Base-by-base conservation (phyloP, 2,113 vertebrate species). In the Aythya baeri region DNA sequence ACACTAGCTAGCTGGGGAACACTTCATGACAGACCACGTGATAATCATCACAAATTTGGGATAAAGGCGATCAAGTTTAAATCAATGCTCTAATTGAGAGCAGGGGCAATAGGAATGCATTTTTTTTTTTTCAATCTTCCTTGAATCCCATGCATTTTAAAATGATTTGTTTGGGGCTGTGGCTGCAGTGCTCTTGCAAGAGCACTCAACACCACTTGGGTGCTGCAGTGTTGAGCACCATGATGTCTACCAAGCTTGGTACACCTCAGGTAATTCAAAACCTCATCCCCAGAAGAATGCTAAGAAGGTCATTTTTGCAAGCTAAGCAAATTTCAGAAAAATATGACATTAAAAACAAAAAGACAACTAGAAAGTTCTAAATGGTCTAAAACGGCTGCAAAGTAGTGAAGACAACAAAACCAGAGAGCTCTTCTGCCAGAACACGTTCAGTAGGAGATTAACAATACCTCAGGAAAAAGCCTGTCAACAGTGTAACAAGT, bases 381-480 rank as follows among this genome's bases (percentile, higher is more conserved):
- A 43, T 44, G 26, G 18, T 67, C 72, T 61, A 55, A 71, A 91
- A 34, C 11, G 31, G 26, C 52, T 46, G 31, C 36, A 41, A 50
- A 0, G 0, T 26, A 50, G 52, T 9, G 29, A 67, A 50, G 67
- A 50, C 73, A 92, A 59, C n/a, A 80, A 84, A 74, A 54, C 7
- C 34, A 32, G 34, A 82, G 52, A 43, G 21, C 61, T 68, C 63
- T 91, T 81, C 38, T 92, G 46, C 75, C 54, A 83, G 50, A 88
- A 87, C 57, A 62, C 59, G 66, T 31, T 61, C 58, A 49, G 41
- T 80, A 31, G 44, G 43, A 80, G 70, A 46, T 72, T 79, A 74
- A 92, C 86, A 94, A 55, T 44, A 61, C 44, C 73, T 52, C 73
- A 63, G 71, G 71, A 87, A 82, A 75, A 94, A 80, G 86, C 59